Evolutionary conservation across 2,113 vertebrate species (phyloP).

Genomic region (Vireo altiloquus): DNA sequence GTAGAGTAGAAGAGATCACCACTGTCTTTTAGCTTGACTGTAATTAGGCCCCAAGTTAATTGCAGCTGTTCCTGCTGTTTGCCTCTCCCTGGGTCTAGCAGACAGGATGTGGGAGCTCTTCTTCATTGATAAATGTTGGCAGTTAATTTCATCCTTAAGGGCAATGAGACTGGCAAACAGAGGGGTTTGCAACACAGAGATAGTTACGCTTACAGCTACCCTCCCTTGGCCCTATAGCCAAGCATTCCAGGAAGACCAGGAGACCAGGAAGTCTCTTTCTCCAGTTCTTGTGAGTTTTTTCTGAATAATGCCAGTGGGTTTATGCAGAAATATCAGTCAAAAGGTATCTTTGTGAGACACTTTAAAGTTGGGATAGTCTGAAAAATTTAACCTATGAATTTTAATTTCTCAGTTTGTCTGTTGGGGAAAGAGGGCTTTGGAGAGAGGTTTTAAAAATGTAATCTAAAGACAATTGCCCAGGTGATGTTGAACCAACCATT

Average conservation of each 20-base stretch:
- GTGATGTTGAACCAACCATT: neutral
- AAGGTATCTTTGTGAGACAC: neutral
- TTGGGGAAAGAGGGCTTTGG: neutral
- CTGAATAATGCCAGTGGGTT: neutral
- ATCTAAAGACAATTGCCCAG: neutral
- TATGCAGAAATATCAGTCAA: neutral
- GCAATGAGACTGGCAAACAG: neutral
- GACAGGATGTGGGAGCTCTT: neutral
- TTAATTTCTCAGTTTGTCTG: neutral
- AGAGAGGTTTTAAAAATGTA: neutral
- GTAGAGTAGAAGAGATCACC: neutral
- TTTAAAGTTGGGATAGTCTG: neutral
- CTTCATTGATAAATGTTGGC: neutral
- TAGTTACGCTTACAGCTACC: no score
- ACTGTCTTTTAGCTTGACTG: neutral
- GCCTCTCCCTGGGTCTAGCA: neutral
- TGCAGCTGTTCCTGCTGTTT: neutral
- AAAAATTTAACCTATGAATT: neutral
- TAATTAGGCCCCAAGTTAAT: neutral
- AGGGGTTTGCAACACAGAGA: neutral
- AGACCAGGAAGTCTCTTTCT: neutral
- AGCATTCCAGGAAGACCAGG: neutral
- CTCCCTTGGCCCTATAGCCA: no score
- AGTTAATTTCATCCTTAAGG: neutral
- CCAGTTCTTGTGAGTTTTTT: neutral